Evolutionary conservation across 1,140 invertebrate species (phyloP).

Genomic region (Sminthurides bifidus): DNA sequence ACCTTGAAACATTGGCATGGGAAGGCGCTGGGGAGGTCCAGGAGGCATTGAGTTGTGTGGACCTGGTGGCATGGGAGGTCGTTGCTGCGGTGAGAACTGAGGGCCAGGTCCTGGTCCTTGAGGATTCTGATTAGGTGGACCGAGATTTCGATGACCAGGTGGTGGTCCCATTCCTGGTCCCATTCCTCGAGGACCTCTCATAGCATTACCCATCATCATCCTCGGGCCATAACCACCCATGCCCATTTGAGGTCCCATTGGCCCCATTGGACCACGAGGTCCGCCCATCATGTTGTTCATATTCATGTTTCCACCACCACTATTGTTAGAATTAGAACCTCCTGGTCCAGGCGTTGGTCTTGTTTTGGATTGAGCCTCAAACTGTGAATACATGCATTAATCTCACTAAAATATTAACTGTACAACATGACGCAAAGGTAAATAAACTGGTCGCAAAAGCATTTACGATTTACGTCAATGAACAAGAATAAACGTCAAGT

Average conservation of each 20-base stretch:
- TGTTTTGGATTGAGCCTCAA: slow-evolving; percentile 83
- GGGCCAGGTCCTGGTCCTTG: slow-evolving; percentile 11
- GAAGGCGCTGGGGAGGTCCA: slow-evolving; percentile 51
- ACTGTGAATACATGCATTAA: too few species aligned
- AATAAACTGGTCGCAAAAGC: not conserved
- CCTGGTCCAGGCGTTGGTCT: slow-evolving; percentile 49
- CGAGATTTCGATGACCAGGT: slow-evolving; percentile 40
- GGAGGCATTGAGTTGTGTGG: slow-evolving; percentile 41
- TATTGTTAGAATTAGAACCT: slow-evolving; percentile 5
- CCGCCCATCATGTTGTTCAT: slow-evolving; percentile 30
- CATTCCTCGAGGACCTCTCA: slow-evolving; percentile 36
- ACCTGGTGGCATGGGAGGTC: slow-evolving; percentile 22
- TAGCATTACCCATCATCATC: slow-evolving; percentile 21
- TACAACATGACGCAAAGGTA: not conserved
- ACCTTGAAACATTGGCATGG: slow-evolving; percentile 39
- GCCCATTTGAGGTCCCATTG: slow-evolving; percentile 27
- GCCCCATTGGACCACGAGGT: slow-evolving; percentile 19
- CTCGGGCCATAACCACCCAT: slow-evolving; percentile 15
- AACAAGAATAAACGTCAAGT: too few species aligned
- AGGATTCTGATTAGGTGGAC: slow-evolving; percentile 37
- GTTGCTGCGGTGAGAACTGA: slow-evolving; percentile 8
- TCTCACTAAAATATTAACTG: not conserved
- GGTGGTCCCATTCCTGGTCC: slow-evolving; percentile 49
- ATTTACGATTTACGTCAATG: not conserved
- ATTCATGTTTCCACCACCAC: slow-evolving; percentile 19